Evolutionary conservation across 1,140 invertebrate genomes (phyloP), one percentile per base, ranked within the genome.

Genomic region (Melitaea cinxia): DNA sequence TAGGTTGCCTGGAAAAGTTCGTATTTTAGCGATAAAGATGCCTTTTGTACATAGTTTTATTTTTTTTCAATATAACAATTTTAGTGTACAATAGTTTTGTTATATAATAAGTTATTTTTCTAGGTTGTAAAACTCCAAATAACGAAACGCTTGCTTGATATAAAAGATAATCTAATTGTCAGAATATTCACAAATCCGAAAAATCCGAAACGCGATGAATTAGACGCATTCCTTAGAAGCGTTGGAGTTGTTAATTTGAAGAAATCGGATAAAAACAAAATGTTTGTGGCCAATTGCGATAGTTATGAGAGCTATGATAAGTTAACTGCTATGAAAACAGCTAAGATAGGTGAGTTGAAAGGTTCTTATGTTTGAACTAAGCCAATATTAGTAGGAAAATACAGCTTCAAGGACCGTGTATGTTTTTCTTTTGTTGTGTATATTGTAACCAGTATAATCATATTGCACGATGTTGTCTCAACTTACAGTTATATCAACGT

Each of bases 71-170:
- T n/a, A n/a, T n/a, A n/a, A n/a, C n/a, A n/a, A n/a, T n/a, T n/a
- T n/a, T n/a, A n/a, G n/a, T n/a, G n/a, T n/a, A n/a, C n/a, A n/a
- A n/a, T n/a, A n/a, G n/a, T n/a, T n/a, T 28, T 28, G 26, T 9
- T 33, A 33, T 33, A 6, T 9, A 33, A 33, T 33, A 6, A 4
- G 12, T 4, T 10, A 33, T 9, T 7, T 1, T 66, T 63, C 1
- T 57, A 75, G 75, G 28, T 66, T 1, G n/a, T 73, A 14, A 58
- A 54, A 24, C 14, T 77, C 1, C 66, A 75, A n/a, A 4, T 68
- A 1, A 64, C 56, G 0, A 75, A 75, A n/a, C 61, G 73, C 1
- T 10, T 78, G 0, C 14, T 72, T 3, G 62, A 73, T 42, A 33
- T 72, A 3, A 50, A 10, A 10, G 72, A 37, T 1, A 55, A 61